Evolutionary conservation across 1,140 invertebrate species (phyloP), one percentile per base, ranked within the genome.

Genomic region (Mylabris phalerata): DNA sequence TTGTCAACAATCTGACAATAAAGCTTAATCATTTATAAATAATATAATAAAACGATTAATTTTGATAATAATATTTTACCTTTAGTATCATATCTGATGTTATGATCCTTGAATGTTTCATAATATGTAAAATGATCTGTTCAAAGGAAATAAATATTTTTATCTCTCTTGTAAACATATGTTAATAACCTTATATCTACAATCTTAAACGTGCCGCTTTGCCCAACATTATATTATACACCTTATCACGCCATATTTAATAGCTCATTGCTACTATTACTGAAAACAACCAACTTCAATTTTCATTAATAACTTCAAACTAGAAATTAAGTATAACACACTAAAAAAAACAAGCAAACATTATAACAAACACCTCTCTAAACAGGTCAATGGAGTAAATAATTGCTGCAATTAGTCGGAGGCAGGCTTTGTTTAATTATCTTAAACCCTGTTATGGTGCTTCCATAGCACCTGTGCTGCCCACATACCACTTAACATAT

Each of bases 401-500:
- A 52, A 52, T 52, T n/a, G 50, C 50, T 9, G 50, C 50, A 52
- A 54, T 54, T 54, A 54, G 42, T 45, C 13, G 51, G 46, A 54
- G 42, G 24, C 42, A 38, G 51, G n/a, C 51, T 45, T 54, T 54
- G 51, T 54, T 54, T 54, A 54, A 54, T 54, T 54, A 54, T 54
- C 51, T 42, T 54, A 54, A 54, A 54, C 51, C 51, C 50, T 44
- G 50, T 52, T 52, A 41, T 11, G 57, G 39, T 49, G 43, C 42
- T 51, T 52, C 48, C 50, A 47, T 49, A 46, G 57, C 57, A 59
- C 57, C 57, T 59, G 57, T 50, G 57, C 57, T 59, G 57, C 57
- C 57, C 57, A 59, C 57, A 59, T 59, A 40, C 57, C 50, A 59
- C 57, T 59, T 59, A 59, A 50, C 51, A 54, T 54, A 54, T 54